Conservation (phyloP, 2,113 vertebrate species). For the Cavia porcellus region DNA sequence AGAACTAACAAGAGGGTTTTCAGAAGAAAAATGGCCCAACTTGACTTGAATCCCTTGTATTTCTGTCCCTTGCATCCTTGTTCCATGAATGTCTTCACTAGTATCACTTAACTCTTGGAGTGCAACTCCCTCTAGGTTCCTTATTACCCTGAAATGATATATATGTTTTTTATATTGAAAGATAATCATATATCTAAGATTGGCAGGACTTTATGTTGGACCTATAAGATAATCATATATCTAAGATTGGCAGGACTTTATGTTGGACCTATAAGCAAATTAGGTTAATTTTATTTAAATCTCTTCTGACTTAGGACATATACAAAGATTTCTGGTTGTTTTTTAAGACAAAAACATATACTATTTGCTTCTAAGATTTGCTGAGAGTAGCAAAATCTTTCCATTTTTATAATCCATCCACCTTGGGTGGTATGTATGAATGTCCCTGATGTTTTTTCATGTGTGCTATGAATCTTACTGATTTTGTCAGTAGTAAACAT, state of each 20-base stretch:
- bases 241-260: neutral
- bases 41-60: neutral
- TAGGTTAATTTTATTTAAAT: conserved; percentile 50
- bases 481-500: conserved; percentile 53
- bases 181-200: neutral
- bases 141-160: neutral
- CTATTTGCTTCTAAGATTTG: conserved; percentile 2
- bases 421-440: neutral
- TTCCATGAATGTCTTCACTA: neutral
- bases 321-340: neutral
- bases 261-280: neutral
- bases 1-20: neutral
- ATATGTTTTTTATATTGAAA: conserved; percentile 11
- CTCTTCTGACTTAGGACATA: neutral
- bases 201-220: neutral
- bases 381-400: conserved; percentile 33
- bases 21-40: neutral
- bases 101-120: neutral
- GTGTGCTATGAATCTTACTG: neutral
- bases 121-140: neutral
- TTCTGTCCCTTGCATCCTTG: neutral
- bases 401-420: conserved; percentile 50
- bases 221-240: neutral
- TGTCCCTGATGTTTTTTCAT: neutral
- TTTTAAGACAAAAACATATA: neutral